phyloP scores from a whole-genome alignment of 2,888 invertebrate genomes.

The Malthinus flaveolus region DNA sequence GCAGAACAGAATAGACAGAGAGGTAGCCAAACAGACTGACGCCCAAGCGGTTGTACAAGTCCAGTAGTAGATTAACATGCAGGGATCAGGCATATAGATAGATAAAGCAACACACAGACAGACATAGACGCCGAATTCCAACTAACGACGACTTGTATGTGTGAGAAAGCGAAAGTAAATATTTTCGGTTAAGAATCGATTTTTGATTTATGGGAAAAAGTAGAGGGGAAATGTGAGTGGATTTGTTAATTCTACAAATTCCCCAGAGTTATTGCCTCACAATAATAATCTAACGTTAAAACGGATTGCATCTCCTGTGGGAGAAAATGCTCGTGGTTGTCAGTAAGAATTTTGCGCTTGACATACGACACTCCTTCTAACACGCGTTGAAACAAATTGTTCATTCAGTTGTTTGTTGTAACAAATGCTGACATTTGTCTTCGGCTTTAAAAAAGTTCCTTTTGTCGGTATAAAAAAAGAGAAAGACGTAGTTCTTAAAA shows the following conservation, averaged over 20 bases:
- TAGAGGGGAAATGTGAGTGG: slow-evolving; percentile 9
- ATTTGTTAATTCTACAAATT: slow-evolving; percentile 24
- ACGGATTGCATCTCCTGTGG: slow-evolving; percentile 31
- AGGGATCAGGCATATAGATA: no score
- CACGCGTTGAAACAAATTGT: slow-evolving; percentile 46
- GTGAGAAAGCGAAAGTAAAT: no score
- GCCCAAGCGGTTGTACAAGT: no score
- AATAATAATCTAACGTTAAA: slow-evolving; percentile 34
- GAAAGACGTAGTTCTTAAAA: no score
- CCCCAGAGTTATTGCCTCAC: slow-evolving; percentile 27
- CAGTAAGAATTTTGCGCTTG: slow-evolving; percentile 47
- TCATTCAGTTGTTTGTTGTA: slow-evolving; percentile 41
- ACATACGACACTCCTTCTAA: slow-evolving; percentile 44
- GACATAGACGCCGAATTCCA: no score
- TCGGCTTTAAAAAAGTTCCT: slow-evolving; percentile 4
- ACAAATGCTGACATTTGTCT: slow-evolving; percentile 36
- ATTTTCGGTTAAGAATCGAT: no score
- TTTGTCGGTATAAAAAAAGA: background rate
- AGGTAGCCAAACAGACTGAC: no score
- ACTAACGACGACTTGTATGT: no score
- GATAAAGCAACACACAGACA: no score
- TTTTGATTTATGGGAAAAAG: no score
- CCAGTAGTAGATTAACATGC: no score
- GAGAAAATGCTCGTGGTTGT: slow-evolving; percentile 42
- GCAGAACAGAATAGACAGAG: no score